Evolutionary conservation across 23 tunicate species (phyloP).

Genomic region (Halocynthia roretzi): DNA sequence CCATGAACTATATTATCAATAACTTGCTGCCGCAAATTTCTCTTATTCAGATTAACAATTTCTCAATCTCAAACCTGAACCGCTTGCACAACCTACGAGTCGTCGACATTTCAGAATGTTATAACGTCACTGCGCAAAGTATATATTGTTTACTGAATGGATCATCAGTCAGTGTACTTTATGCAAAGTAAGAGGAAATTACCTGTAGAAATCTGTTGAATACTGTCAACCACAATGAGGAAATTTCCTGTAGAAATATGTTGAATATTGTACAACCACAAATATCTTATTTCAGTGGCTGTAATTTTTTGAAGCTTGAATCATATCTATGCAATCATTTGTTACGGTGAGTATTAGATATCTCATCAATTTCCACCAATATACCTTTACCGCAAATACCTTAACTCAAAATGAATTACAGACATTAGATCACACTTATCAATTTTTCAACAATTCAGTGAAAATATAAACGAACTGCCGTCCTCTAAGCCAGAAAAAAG

Average conservation of each 20-base stretch:
- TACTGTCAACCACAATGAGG: neutral
- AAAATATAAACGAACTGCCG: no score
- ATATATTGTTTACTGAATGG: slow-evolving; percentile 4
- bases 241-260: neutral
- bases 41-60: slow-evolving; percentile 3
- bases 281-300: slow-evolving; percentile 11
- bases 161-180: neutral
- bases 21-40: no score
- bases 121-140: slow-evolving; percentile 13
- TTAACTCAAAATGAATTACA: no score
- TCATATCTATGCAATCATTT: neutral
- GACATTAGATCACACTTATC: no score
- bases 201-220: no score
- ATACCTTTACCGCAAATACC: no score
- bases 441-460: no score
- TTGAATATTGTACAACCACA: neutral
- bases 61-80: neutral
- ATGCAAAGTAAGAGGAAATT: slow-evolving; percentile 13
- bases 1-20: no score
- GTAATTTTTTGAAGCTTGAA: slow-evolving; percentile 16
- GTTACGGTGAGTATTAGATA: no score
- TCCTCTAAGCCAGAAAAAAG: no score
- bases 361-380: no score
- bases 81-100: slow-evolving; percentile 3
- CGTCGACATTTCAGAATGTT: slow-evolving; percentile 24